Evolutionary conservation across 1,140 invertebrate genomes (phyloP), one percentile per base, ranked within the genome.

Genomic region (Drosophila nigromelanica): DNA sequence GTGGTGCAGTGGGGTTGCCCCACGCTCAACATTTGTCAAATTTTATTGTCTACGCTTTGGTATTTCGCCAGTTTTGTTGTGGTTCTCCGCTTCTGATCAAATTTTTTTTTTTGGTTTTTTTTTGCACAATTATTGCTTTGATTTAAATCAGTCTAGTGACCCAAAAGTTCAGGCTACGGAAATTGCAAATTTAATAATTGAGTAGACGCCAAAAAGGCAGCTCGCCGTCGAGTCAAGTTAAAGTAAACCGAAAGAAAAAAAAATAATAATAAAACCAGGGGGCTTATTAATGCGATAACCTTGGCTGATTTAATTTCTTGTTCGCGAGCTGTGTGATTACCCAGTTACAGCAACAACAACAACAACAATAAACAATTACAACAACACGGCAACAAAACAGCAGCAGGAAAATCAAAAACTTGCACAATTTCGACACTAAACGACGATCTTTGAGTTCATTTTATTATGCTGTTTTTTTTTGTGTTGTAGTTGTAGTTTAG

Each of bases 141-240:
- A 91, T 91, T 91, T 91, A 91, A 91, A 91, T 91, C 90, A 86
- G 81, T 89, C 79, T 83, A 83, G 77, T 91, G 90, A 91, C 90
- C 89, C 80, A 87, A 91, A 87, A 91, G 90, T 91, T 91, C 90
- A 91, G 87, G 80, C 90, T 87, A 76, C 82, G 90, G 90, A 91
- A 91, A 91, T 90, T 91, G 86, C 90, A 91, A 91, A 91, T 91
- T 91, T 91, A 89, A 91, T 91, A 91, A 91, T 90, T 91, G 86
- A 82, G 67, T 78, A 73, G 73, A 68, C 80, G 71, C 58, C 59
- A 66, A 64, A 52, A 59, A 61, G 43, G 54, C 69, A 70, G 59
- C 52, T 45, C 42, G 54, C 18, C 39, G 12, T 35, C 10, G 11
- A 69, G 56, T 59, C 69, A 56, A 42, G 54, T 56, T 42, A 56